Evolutionary conservation across 2,113 vertebrate species (phyloP).

Genomic region (Phrynosoma blainvillii): DNA sequence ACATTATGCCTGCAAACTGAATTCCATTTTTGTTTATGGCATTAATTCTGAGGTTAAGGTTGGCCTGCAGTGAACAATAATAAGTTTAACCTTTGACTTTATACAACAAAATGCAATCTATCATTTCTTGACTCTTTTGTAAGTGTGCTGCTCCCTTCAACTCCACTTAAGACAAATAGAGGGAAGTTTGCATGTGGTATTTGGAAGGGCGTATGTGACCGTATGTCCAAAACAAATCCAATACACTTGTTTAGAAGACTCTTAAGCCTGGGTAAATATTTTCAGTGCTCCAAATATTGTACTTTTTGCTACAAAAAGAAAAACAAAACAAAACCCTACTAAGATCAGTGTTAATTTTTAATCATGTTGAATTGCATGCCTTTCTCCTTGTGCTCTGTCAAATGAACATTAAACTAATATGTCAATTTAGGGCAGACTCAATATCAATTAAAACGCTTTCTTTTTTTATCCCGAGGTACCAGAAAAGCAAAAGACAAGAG

Average conservation of each 20-base stretch:
- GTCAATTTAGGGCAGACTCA: background rate
- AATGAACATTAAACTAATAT: background rate
- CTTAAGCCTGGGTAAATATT: conserved; percentile 1
- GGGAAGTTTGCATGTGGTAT: conserved; percentile 31
- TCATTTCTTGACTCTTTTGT: conserved; percentile 64
- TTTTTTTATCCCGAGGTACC: background rate
- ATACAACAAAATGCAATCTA: conserved; percentile 66
- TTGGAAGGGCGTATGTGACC: conserved; percentile 15
- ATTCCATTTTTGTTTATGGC: conserved; percentile 71
- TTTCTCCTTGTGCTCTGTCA: background rate
- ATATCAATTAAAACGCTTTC: background rate
- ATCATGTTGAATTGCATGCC: background rate
- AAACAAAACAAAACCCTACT: background rate
- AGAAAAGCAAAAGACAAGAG: background rate
- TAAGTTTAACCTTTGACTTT: conserved; percentile 76
- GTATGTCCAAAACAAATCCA: conserved; percentile 38
- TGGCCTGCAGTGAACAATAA: conserved; percentile 71
- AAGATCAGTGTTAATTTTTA: background rate
- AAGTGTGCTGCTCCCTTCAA: conserved; percentile 39
- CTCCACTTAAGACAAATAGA: conserved; percentile 61
- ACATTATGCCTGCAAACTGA: conserved; percentile 29
- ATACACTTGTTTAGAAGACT: conserved; percentile 27
- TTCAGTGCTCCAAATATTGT: conserved; percentile 33
- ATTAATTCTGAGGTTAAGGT: conserved; percentile 75
- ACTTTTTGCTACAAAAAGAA: conserved; percentile 38